Conservation (phyloP, 2,888 invertebrate genomes). For the Kuschelorhynchus macadamiae region DNA sequence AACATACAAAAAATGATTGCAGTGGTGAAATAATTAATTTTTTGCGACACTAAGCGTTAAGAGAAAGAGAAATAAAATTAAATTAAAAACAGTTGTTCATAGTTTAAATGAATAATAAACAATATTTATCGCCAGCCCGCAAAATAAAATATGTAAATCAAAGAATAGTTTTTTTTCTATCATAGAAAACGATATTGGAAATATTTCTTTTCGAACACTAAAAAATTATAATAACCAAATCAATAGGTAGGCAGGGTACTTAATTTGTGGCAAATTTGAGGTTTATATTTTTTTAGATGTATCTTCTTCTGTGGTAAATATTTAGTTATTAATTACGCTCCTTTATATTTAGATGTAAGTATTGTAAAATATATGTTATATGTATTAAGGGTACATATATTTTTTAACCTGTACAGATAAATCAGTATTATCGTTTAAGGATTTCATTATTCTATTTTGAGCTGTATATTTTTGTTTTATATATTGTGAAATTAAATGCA, state of each 20-base stretch:
- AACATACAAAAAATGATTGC: too few relatives aligned
- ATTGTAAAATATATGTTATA: conserved; percentile 32
- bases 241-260: conserved; percentile 30
- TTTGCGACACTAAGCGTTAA: too few relatives aligned
- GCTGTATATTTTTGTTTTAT: conserved; percentile 15
- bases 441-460: conserved; percentile 7
- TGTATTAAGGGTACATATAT: conserved; percentile 25
- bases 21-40: too few relatives aligned
- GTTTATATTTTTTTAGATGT: conserved; percentile 28
- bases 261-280: conserved; percentile 16
- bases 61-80: too few relatives aligned
- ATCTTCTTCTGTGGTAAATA: conserved; percentile 1
- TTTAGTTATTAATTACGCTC: neutral
- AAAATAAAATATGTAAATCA: too few relatives aligned
- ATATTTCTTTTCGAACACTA: too few relatives aligned
- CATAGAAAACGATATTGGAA: too few relatives aligned
- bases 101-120: too few relatives aligned
- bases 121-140: too few relatives aligned
- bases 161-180: too few relatives aligned
- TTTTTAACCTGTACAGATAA: conserved; percentile 27
- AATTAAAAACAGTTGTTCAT: too few relatives aligned
- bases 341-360: neutral
- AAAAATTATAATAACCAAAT: neutral
- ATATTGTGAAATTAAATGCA: conserved; percentile 30
- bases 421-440: conserved; percentile 17